phyloP scores from a whole-genome alignment of 2,113 vertebrate species.

The Seriola dumerili region DNA sequence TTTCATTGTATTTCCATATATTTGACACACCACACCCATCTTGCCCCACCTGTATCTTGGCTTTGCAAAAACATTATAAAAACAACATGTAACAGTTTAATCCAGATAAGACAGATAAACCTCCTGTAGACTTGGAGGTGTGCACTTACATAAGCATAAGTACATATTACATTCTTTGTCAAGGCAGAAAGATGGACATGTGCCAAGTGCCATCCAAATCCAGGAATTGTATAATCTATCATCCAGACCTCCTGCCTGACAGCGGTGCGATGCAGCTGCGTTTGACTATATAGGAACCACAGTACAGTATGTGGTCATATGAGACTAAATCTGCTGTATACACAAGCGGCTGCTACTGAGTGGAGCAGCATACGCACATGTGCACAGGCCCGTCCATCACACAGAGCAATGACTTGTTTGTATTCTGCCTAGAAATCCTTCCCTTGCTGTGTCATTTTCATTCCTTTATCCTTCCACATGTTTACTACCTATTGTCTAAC shows the following conservation, averaged over 20 bases:
- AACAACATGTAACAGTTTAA: not conserved
- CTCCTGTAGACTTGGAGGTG: not conserved
- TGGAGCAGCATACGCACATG: not conserved
- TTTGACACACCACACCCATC: not conserved
- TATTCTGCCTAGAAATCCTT: conserved; percentile 27
- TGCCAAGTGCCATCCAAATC: conserved; percentile 18
- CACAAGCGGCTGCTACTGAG: conserved; percentile 1
- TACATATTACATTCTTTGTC: not conserved
- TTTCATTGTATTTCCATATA: not conserved
- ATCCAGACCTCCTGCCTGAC: conserved; percentile 29
- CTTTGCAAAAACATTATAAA: not conserved
- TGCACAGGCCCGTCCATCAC: conserved; percentile 1
- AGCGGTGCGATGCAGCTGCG: not conserved
- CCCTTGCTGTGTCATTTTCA: conserved; percentile 8
- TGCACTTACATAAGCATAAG: not conserved
- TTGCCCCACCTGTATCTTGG: not conserved
- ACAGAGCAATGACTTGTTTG: conserved; percentile 11
- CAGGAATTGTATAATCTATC: not conserved
- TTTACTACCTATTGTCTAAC: conserved; percentile 37
- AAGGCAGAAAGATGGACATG: not conserved
- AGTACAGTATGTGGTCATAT: not conserved
- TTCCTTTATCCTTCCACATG: conserved; percentile 12
- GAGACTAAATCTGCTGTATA: not conserved
- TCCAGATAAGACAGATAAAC: not conserved
- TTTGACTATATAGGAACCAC: not conserved